Evolutionary conservation across 1,140 invertebrate species (phyloP), one percentile per base, ranked within the genome.

Genomic region (Trissolcus basalis): DNA sequence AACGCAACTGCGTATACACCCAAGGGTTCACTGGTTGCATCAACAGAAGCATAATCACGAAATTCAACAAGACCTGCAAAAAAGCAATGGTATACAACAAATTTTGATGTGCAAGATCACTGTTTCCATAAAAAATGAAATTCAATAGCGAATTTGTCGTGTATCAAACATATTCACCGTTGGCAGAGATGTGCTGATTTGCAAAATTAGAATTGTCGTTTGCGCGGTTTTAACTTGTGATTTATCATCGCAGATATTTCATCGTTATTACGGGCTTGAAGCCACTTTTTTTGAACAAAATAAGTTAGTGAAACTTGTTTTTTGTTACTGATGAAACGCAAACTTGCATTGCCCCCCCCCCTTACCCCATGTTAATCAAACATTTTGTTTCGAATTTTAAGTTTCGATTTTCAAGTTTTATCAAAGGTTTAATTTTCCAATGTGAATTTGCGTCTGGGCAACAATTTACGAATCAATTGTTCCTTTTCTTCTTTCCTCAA

Each of bases 1-100:
- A 96, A 97, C 89, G 96, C 96, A 60, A 93, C 94, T 64, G 95
- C 94, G 70, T 97, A 97, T 87, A 97, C 95, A 56, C 96, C 96
- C 49, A 95, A 96, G 85, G 89, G 90, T 72, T 89, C 87, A 49
- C 82, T 91, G 36, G 87, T 91, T 67, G 86, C 90, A 54, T 91
- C 90, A 47, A 91, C 91, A 32, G 91, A 91, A 88, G 90, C 90
- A 85, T 90, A 81, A 88, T 82, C 80, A 63, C 47, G 9, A 55
- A 56, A 58, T 9, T 15, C n/a, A 47, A 50, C 49, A 58, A 49
- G 41, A 55, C 36, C 13, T 45, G 5, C 14, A 61, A 53, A 44
- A 51, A 58, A 60, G 58, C 13, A 39, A 27, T 27, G 44, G 51
- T 15, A 13, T 44, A 50, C 44, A 50, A 59, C 16, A 45, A 56